Base-by-base conservation (phyloP, 2,797 vertebrate species). In the Helarctos malayanus region DNA sequence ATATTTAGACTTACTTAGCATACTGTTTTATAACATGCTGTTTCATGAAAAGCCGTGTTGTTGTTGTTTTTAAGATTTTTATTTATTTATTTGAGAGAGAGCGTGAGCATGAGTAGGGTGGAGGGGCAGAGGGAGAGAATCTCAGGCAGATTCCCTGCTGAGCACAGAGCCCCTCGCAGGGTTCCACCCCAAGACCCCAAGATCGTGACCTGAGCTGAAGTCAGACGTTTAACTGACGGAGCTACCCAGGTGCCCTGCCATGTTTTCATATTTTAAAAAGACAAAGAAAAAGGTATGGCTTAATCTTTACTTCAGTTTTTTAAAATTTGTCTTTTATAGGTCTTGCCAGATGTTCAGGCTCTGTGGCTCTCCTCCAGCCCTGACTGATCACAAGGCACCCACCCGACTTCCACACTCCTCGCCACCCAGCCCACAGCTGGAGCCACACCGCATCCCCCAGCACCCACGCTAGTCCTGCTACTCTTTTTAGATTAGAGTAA, bases 1-100 rank as follows among this genome's bases (percentile, higher is more conserved):
- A 73, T 90, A 49, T 86, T 91, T 86, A 87, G n/a, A 81, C 65
- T 85, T 61, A 90, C 16, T 90, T 91, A 87, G 47, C 73, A 23
- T 85, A 61, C 47, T 59, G 32, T 75, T 85, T 93, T 84, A 73
- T 93, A 73, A 85, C 29, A 80, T 4, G 47, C 23, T 85, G 59
- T 85, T 90, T 90, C 38, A 65, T 41, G 47, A 94, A 94, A 38
- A 87, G 15, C 56, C 32, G 68, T 73, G n/a, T 49, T 56, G 93
- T 89, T 89, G 35, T 71, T 57, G 38, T 82, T 68, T 79, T 78
- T 94, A 38, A 88, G 65, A 59, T 11, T n/a, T 68, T 68, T 68
- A 68, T 68, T 68, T 68, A 68, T 35, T 35, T 68, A 68, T 35
- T 35, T 35, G 18, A 35, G n/a, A 68, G 16, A 35, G 18, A 59